Conservation (phyloP, 2,113 vertebrate genomes). For the Cricetomys ansorgei region DNA sequence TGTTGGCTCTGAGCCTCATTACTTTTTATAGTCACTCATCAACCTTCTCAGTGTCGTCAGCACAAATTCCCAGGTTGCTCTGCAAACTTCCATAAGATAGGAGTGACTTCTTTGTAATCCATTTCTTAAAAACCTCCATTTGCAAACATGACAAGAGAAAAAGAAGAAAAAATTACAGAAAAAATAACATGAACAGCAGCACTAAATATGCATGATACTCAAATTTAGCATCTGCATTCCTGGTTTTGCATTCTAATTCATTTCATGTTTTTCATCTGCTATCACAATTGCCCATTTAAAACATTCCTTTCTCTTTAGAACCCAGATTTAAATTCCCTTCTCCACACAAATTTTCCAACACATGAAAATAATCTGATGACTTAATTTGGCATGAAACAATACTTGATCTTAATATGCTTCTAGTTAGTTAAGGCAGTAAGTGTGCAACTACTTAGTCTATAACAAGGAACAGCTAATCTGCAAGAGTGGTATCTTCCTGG, state of each 20-base stretch:
- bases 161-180: neutral
- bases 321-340: neutral
- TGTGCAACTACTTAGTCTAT: neutral
- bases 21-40: neutral
- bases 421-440: neutral
- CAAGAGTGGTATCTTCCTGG: neutral
- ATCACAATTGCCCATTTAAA: neutral
- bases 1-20: neutral
- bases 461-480: too few species aligned
- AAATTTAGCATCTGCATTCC: neutral
- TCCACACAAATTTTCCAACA: neutral
- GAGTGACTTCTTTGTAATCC: neutral
- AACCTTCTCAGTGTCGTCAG: neutral
- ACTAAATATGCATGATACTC: neutral
- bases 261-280: neutral
- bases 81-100: neutral
- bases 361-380: neutral
- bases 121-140: neutral
- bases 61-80: neutral
- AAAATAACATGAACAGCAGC: neutral
- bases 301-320: neutral
- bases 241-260: neutral
- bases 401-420: neutral
- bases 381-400: neutral
- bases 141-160: neutral